phyloP scores from a whole-genome alignment of 2,888 invertebrate species.

The Glyphotaelius pellucidus region DNA sequence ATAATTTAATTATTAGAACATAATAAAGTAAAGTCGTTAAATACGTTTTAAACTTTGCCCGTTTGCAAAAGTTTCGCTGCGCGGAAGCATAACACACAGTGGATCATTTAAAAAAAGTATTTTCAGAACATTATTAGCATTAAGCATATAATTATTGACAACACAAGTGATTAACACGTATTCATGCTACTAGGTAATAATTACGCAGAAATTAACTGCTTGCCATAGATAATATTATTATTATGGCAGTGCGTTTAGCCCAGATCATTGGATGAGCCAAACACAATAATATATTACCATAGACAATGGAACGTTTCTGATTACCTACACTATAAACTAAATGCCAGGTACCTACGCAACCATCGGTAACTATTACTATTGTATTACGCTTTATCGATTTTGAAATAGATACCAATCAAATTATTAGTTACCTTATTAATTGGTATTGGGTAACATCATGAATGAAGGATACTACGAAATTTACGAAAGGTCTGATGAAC shows the following conservation, averaged over 20 bases:
- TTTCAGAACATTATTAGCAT: neutral
- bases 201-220: neutral
- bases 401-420: neutral
- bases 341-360: neutral
- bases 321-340: neutral
- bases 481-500: neutral
- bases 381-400: neutral
- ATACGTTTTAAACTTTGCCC: too few relatives aligned
- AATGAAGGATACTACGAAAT: neutral
- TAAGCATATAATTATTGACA: neutral
- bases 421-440: neutral
- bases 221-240: neutral
- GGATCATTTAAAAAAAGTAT: too few relatives aligned
- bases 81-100: too few relatives aligned
- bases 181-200: neutral
- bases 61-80: too few relatives aligned
- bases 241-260: neutral
- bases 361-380: neutral
- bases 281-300: neutral
- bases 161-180: neutral
- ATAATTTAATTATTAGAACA: too few relatives aligned
- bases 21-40: too few relatives aligned
- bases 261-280: neutral
- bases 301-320: neutral
- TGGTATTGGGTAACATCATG: neutral